Base-by-base conservation (phyloP, 1,140 invertebrate species). In the Zaprionus gabonicus region DNA sequence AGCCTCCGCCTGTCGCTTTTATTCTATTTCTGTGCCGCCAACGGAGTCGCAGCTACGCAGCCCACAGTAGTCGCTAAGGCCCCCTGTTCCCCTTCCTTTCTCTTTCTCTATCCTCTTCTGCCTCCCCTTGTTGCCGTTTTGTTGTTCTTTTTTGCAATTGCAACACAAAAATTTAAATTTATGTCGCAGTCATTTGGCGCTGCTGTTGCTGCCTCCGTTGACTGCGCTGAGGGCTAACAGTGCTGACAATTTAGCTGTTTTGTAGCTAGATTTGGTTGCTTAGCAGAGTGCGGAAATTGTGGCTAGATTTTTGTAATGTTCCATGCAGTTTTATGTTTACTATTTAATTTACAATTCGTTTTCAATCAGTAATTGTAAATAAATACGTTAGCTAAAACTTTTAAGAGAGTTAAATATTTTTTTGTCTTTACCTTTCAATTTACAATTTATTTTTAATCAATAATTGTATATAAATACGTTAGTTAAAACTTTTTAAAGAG, bases 101-200 rank as follows among this genome's bases (percentile, higher is more conserved):
- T 4, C 62, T 13, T n/a, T 23, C 1, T 46, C 9, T 7, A 17
- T 27, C 28, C 7, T 31, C 49, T 20, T 31, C 3, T 46, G 20
- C 62, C 27, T 10, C 17, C 25, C n/a, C 27, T 53, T 62, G 31
- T 10, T 4, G n/a, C 38, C 60, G 25, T 49, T 56, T 23, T 71
- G 27, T 23, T 59, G 15, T 66, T 44, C 41, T 46, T 81, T 83
- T 85, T 81, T 81, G 81, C 82, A 84, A 67, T 81, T 74, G 81
- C 81, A 82, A 80, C 83, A 86, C 73, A 80, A 83, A 87, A 87
- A 88, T 87, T 76, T 78, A 88, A 88, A 88, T 88, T 88, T 88
- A 90, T 88, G 84, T 88, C 75, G 84, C 69, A 41, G 68, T 34
- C 64, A 57, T 57, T 57, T 64, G 55, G 51, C 62, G 51, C 62